Conservation (phyloP, 2,797 vertebrate species). For the Apodemus agrarius region DNA sequence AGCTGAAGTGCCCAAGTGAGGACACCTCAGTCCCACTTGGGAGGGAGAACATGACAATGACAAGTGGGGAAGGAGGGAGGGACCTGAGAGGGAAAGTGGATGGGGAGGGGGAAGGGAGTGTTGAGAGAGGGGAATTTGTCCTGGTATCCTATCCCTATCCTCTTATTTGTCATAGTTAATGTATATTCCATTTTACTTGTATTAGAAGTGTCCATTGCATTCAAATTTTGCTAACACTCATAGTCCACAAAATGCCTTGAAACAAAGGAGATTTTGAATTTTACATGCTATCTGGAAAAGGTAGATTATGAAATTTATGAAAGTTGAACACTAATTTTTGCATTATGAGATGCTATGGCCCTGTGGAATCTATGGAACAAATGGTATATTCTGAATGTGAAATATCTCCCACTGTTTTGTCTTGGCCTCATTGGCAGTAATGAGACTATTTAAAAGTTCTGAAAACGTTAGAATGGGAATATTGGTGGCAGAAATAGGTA, state of each 20-base stretch:
- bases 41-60: no score
- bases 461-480: not conserved
- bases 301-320: not conserved
- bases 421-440: not conserved
- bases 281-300: not conserved
- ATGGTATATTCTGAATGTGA: not conserved
- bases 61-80: no score
- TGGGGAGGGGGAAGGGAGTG: no score
- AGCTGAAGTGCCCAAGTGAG: no score
- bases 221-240: not conserved
- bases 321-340: not conserved
- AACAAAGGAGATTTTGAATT: not conserved
- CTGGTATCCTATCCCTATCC: no score
- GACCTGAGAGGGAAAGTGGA: no score
- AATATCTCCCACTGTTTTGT: not conserved
- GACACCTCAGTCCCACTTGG: no score
- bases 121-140: no score
- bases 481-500: not conserved
- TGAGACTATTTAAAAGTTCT: not conserved
- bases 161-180: not conserved
- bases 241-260: not conserved
- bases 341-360: not conserved
- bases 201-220: not conserved
- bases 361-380: not conserved
- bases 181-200: not conserved